Evolutionary conservation across 2,888 invertebrate genomes (phyloP).

Genomic region (Amorpha juglandis): DNA sequence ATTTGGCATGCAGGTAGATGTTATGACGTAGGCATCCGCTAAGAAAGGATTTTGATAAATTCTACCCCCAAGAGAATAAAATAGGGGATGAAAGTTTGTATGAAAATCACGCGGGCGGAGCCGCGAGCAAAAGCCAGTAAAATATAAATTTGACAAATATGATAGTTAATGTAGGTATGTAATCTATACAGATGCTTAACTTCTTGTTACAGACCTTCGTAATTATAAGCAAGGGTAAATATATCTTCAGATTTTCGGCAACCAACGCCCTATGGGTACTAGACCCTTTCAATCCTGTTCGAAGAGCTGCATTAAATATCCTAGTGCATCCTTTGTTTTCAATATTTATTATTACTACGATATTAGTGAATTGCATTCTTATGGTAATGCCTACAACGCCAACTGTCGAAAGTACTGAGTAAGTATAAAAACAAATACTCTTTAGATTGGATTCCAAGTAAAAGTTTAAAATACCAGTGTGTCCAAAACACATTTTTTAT

Average conservation of each 20-base stretch:
- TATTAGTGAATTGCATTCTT: constrained; percentile 99
- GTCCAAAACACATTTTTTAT: too few relatives aligned
- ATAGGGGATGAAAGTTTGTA: too few relatives aligned
- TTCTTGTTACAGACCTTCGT: constrained; percentile 93
- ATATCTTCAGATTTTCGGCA: constrained; percentile 99
- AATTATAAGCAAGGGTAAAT: constrained; percentile 99
- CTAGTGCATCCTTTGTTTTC: constrained; percentile 99
- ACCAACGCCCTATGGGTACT: constrained; percentile 97
- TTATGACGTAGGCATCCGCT: too few relatives aligned
- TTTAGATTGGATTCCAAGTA: too few relatives aligned
- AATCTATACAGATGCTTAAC: neutral
- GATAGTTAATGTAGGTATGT: too few relatives aligned
- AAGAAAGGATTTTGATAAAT: too few relatives aligned
- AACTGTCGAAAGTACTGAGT: constrained; percentile 98
- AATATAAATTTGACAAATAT: too few relatives aligned
- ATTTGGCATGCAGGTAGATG: too few relatives aligned
- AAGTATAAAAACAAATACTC: too few relatives aligned
- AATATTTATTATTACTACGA: constrained; percentile 98
- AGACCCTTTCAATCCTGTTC: constrained; percentile 98
- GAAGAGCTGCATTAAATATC: constrained; percentile 98
- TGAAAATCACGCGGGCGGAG: too few relatives aligned
- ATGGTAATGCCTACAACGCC: constrained; percentile 99
- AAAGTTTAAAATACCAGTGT: constrained; percentile 61
- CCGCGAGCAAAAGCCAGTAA: too few relatives aligned
- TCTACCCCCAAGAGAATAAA: too few relatives aligned